Evolutionary conservation across 2,888 invertebrate genomes (phyloP).

Genomic region (Drosophila multiciliata): DNA sequence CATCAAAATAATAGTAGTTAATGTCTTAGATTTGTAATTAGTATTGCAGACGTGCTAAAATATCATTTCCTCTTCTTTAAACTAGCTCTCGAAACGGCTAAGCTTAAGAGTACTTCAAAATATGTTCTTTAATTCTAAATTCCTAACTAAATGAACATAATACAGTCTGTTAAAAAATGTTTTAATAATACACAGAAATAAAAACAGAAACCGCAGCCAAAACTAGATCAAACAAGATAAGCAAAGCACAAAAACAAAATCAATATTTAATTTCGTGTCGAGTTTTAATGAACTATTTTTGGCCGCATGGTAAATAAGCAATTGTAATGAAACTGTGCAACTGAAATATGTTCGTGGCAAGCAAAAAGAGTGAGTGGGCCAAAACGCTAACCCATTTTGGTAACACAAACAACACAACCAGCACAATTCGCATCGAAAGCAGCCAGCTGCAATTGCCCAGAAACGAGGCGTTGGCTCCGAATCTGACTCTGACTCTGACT

Average conservation of each 20-base stretch:
- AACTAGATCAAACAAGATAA: not conserved
- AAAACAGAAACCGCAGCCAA: not conserved
- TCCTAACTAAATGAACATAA: not conserved
- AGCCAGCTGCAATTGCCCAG: slow-evolving; percentile 34
- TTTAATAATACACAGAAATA: not conserved
- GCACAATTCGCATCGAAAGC: slow-evolving; percentile 49
- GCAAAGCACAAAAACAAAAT: not conserved
- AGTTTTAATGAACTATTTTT: slow-evolving; percentile 69
- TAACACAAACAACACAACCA: not conserved
- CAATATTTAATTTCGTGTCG: slow-evolving; percentile 62
- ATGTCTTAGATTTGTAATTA: not conserved
- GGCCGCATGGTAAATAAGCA: slow-evolving; percentile 66
- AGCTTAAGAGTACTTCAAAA: not conserved
- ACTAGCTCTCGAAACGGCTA: not conserved
- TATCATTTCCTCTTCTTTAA: not conserved
- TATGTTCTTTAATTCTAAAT: not conserved
- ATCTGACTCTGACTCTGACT: slow-evolving; percentile 3
- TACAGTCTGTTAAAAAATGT: not conserved
- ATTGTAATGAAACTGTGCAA: slow-evolving; percentile 30
- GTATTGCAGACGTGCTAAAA: not conserved
- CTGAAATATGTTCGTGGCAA: slow-evolving; percentile 26
- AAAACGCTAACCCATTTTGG: slow-evolving; percentile 47
- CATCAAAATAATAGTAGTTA: not conserved
- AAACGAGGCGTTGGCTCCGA: slow-evolving; percentile 47
- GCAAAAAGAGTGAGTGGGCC: slow-evolving; percentile 27